Conservation (phyloP, 2,797 vertebrate genomes). For the Petrocephalus schoutedeni region DNA sequence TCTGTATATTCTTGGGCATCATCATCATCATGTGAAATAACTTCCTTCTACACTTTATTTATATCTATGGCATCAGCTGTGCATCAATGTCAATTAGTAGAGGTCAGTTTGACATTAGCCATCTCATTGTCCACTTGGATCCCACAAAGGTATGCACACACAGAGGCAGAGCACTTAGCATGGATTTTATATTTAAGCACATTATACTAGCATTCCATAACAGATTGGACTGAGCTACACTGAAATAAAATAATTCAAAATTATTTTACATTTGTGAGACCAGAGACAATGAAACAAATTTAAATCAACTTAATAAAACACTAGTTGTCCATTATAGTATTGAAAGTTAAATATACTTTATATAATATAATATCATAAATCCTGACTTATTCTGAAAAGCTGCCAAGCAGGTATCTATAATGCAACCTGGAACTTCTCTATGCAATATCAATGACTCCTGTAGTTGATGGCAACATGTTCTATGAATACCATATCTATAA, state of each 20-base stretch:
- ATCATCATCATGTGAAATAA: too few relatives aligned
- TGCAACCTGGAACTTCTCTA: not conserved
- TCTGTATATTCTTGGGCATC: too few relatives aligned
- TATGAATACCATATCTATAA: not conserved
- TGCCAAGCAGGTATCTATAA: not conserved
- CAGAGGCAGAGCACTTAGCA: too few relatives aligned
- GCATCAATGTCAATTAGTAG: too few relatives aligned
- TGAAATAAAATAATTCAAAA: not conserved
- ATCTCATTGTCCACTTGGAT: too few relatives aligned
- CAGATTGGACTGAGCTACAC: not conserved
- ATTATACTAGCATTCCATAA: not conserved
- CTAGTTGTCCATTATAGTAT: not conserved
- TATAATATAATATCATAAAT: too few relatives aligned
- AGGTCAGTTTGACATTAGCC: too few relatives aligned
- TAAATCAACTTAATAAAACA: not conserved
- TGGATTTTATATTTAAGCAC: not conserved
- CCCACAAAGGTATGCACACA: too few relatives aligned
- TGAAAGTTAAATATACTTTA: not conserved
- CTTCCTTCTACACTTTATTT: too few relatives aligned
- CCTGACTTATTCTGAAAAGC: not conserved
- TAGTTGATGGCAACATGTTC: not conserved
- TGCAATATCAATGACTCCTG: not conserved
- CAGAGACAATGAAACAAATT: not conserved
- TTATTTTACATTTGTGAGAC: not conserved
- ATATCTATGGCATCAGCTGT: too few relatives aligned